Conservation (phyloP, 2,888 invertebrate species). For the Ctenicera cuprea region DNA sequence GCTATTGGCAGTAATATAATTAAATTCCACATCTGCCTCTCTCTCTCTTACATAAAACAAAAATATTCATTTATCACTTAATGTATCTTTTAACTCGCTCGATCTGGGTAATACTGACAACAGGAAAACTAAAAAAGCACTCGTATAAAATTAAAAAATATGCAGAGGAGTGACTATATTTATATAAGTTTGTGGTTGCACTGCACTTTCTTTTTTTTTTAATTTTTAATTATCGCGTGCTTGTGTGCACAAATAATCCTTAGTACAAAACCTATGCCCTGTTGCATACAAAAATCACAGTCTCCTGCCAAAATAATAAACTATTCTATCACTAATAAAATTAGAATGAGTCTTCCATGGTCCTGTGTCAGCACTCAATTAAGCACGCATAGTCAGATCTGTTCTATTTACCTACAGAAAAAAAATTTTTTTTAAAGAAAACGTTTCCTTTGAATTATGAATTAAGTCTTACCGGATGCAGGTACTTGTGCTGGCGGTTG, state of each 20-base stretch:
- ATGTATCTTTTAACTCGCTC: constrained; percentile 30
- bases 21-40: constrained; percentile 36
- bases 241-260: constrained; percentile 9
- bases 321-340: constrained; percentile 49
- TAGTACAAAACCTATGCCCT: constrained; percentile 40
- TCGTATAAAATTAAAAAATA: constrained; percentile 50
- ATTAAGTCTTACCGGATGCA: constrained; percentile 51
- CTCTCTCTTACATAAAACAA: constrained; percentile 45
- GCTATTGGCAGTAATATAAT: constrained; percentile 38
- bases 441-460: background rate
- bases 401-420: constrained; percentile 50
- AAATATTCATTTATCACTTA: constrained; percentile 42
- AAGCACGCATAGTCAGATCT: constrained; percentile 44
- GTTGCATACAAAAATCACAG: constrained; percentile 48
- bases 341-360: constrained; percentile 44
- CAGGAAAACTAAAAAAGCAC: constrained; percentile 55
- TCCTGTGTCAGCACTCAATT: constrained; percentile 52
- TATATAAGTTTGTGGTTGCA: constrained; percentile 10
- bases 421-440: constrained; percentile 2
- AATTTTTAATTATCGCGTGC: background rate
- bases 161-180: constrained; percentile 43
- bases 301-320: constrained; percentile 45
- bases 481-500: constrained; percentile 57
- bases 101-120: constrained; percentile 56
- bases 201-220: background rate